Base-by-base conservation (phyloP, 2,888 invertebrate genomes). In the Mycalesis mineus region DNA sequence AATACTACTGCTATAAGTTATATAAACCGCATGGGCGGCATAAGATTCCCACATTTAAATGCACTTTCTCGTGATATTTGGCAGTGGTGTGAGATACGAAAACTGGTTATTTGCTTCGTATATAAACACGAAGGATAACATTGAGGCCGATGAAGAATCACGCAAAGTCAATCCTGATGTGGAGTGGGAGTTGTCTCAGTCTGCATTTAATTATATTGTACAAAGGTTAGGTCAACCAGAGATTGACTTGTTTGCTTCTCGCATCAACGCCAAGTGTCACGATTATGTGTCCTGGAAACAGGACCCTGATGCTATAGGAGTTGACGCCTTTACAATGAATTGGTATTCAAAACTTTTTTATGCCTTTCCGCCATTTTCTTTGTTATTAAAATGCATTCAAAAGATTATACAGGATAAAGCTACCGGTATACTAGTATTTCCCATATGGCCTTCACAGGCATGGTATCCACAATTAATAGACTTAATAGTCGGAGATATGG, bases 41-140 rank as follows among this genome's bases (percentile, higher is more conserved):
- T 63, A 17, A 62, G 65, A 55, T 64, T 55, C 33, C 62, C 65
- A 0, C 63, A 65, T 36, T 41, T 65, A 5, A 64, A 57, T 37
- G 37, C 55, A 8, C 14, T 61, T 15, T 50, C 63, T 7, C 47
- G 59, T 48, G 11, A 42, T 0, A 60, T 70, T 41, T 67, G 66
- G 67, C 60, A 65, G 31, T 70, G 67, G 67, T 68, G 69, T 45
- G 67, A 68, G 45, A 29, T 9, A 7, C 63, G 64, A 3, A 59
- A 58, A 36, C 50, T 74, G 57, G 63, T 33, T 76, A 7, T 70
- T 68, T 44, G 72, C 72, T 0, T 74, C 74, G 1, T 78, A 76
- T 44, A 67, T 77, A 4, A 65, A 67, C 13, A 71, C 74, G 1
- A 52, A 63, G 44, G 68, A 73, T 11, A 77, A 75, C 51, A n/a